Percentiles rank a stretch among this genome's conserved stretches.
These are phyloP conservation scores for Tolmerus cingulatus DNA, from an alignment of 2,888 invertebrate genomes.

Conservation along the genomic window DNA sequence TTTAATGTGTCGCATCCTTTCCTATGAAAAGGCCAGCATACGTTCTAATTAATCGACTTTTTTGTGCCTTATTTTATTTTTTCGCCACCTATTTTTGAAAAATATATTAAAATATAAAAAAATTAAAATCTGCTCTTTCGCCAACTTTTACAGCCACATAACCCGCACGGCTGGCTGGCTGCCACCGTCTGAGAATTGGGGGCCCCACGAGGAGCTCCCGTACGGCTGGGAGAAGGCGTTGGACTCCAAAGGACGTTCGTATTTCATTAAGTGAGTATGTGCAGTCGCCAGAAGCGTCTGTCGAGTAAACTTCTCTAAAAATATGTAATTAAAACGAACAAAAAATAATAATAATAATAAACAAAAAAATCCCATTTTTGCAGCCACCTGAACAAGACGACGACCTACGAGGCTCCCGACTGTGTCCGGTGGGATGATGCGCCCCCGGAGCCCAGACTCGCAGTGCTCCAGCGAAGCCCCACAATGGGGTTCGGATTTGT, in stretches of 20 bases:
- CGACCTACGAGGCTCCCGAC: slow-evolving; percentile 86
- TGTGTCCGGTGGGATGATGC: slow-evolving; percentile 71
- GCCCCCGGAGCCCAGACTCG: slow-evolving; percentile 80
- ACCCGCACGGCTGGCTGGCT: slow-evolving; percentile 86
- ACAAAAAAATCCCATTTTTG: background rate
- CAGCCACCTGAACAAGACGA: slow-evolving; percentile 86
- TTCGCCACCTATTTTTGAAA: background rate
- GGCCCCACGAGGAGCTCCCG: slow-evolving; percentile 72
- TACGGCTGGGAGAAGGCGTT: slow-evolving; percentile 92
- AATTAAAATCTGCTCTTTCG: background rate
- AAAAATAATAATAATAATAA: no score
- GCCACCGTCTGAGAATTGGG: slow-evolving; percentile 88
- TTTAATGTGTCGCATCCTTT: slow-evolving; percentile 13
- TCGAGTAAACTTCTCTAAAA: background rate
- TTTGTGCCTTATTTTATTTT: background rate
- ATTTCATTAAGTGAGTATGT: slow-evolving; percentile 78
- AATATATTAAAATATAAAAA: background rate
- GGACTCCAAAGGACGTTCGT: slow-evolving; percentile 80
- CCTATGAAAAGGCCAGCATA: background rate
- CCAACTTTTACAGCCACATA: slow-evolving; percentile 74
- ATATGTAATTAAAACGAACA: slow-evolving; percentile 11
- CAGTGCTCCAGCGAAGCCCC: slow-evolving; percentile 77
- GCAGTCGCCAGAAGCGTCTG: background rate
- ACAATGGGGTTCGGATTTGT: slow-evolving; percentile 93
- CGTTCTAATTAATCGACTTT: slow-evolving; percentile 29